Evolutionary conservation across 2,888 invertebrate genomes (phyloP), one percentile per base, ranked within the genome.

Genomic region (Conchocele bisecta): DNA sequence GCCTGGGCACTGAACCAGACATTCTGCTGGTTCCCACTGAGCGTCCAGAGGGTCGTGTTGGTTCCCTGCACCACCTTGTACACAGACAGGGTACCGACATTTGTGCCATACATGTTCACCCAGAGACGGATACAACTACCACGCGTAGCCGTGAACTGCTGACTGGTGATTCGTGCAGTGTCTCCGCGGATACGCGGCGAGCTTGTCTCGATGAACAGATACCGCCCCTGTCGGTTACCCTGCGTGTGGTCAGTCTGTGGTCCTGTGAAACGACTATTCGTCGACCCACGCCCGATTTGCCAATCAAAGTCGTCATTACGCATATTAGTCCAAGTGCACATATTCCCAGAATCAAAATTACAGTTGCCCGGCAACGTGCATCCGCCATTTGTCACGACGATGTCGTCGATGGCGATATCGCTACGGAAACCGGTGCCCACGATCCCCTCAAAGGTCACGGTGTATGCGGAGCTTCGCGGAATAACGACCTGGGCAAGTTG

Each of bases 161-260:
- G 76, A 66, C 84, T 86, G 7, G 72, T 61, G 20, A 87, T 58
- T 20, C 83, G 68, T 28, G 86, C 85, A 7, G 60, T 66, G 29
- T 85, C 83, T 17, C 82, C 78, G 3, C 39, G 31, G 2, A 76
- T 61, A n/a, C 84, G 64, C 1, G 85, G 83, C 9, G 65, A 56
- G 60, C 84, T 84, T 0, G 83, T 70, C 67, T 87, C 86, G 53
- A 87, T 93, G 85, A 90, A 94, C 0, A 93, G 92, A 81, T 93
- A 94, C 71, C 76, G 84, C 29, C 74, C 78, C 35, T 61, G 20
- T 15, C 15, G 11, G 29, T 69, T 63, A 15, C 64, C 69, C 11
- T 65, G 41, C 0, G 89, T 89, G 69, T 88, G 88, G 50, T 89
- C 89, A 29, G 37, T 53, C 2, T 54, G 42, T 15, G 88, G 88